Base-by-base conservation (phyloP, 2,888 invertebrate genomes). In the Hyposoter didymator region DNA sequence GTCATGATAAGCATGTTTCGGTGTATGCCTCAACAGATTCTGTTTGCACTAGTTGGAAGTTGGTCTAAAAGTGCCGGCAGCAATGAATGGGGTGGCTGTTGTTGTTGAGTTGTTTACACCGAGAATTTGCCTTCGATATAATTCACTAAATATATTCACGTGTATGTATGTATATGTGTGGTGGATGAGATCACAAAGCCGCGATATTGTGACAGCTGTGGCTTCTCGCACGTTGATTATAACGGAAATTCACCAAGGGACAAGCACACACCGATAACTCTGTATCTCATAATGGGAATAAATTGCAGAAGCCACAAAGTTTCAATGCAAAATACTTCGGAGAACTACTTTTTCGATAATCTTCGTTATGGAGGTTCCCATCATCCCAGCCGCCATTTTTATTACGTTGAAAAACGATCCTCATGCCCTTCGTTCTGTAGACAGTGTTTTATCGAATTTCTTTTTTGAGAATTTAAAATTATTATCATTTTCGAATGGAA, bases 31-130 rank as follows among this genome's bases (percentile, higher is more conserved):
- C 75, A 70, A 39, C 80, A 75, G 55, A 76, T 84, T 84, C 66
- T 47, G 66, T 76, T 80, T 80, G 72, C 84, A 78, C 73, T 72
- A 70, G 52, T 45, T 45, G 28, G 64, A 49, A 52, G 62, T 64
- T 76, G 49, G 35, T 19, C 62, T 59, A 82, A 49, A 17, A 49
- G n/a, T 14, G 64, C 67, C 52, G 32, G 28, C n/a, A 66, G 73
- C 39, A 55, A 19, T 32, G 45, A 69, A 66, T 47, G 39, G 39
- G 32, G 14, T 19, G 35, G 8, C 55, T 84, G 70, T 75, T 75
- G 52, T 75, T 75, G 79, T 75, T 84, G 69, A 70, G 32, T 75
- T 75, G 75, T 79, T 84, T 75, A 84, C 75, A 43, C 39, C 52
- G 19, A 19, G 43, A 69, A 75, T 67, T 66, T 67, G n/a, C 55